A percentile compares a stretch with the other conserved stretches of the same genome.
Conservation (phyloP, 1,140 invertebrate species). For the Solenopsis invicta region DNA sequence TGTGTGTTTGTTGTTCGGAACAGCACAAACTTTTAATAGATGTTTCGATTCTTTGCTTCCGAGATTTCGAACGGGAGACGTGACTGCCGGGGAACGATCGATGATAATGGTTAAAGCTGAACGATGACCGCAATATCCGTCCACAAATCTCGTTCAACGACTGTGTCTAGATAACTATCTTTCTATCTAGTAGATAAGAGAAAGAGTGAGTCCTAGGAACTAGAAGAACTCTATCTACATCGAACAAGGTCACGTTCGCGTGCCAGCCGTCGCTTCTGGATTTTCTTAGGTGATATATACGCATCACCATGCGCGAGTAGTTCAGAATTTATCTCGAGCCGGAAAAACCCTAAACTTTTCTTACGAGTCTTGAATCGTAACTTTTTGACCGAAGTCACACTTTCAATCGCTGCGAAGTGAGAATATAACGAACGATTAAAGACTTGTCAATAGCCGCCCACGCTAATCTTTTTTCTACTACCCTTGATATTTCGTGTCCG, state of each 20-base stretch:
- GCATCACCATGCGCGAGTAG: conserved; percentile 9
- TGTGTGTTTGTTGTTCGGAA: neutral
- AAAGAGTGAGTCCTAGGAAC: neutral
- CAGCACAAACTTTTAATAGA: conserved; percentile 2
- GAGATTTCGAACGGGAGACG: conserved; percentile 34
- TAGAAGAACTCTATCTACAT: conserved; percentile 22
- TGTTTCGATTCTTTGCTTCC: neutral
- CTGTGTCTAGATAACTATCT: conserved; percentile 49
- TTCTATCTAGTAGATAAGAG: conserved; percentile 40
- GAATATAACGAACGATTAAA: neutral
- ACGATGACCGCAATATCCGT: conserved; percentile 60
- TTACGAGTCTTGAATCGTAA: conserved; percentile 5
- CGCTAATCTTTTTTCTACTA: too few relatives aligned
- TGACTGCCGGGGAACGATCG: conserved; percentile 6
- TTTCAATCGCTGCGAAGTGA: too few relatives aligned
- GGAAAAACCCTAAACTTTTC: conserved; percentile 29
- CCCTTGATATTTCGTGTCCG: too few relatives aligned
- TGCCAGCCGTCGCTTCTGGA: conserved; percentile 50
- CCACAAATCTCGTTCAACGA: conserved; percentile 56
- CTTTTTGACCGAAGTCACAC: neutral
- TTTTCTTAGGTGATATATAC: conserved; percentile 52
- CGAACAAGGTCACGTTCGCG: conserved; percentile 57
- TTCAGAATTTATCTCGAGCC: conserved; percentile 37
- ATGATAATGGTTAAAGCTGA: conserved; percentile 45
- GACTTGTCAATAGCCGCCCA: neutral